Percentiles rank a stretch among this genome's conserved stretches.
phyloP scores from a whole-genome alignment of 2,113 vertebrate species.

The Oryzias woworae region DNA sequence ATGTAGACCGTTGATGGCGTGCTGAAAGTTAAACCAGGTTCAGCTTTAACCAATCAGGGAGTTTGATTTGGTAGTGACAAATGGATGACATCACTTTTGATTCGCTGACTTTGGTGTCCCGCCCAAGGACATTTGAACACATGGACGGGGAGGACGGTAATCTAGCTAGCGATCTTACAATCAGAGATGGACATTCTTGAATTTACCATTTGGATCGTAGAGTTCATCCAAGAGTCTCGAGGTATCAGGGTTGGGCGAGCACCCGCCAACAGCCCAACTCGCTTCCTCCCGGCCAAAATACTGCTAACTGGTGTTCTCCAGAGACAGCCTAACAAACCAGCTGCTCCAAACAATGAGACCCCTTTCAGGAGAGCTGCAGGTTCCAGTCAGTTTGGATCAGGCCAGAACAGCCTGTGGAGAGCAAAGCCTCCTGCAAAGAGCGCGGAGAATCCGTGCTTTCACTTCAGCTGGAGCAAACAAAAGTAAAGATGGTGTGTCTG shows the following conservation, averaged over 20 bases:
- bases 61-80: too few relatives aligned
- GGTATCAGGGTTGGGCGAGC: constrained; percentile 13
- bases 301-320: constrained; percentile 49
- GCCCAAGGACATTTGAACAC: too few relatives aligned
- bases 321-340: constrained; percentile 44
- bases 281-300: constrained; percentile 48
- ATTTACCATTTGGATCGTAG: constrained; percentile 47
- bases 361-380: constrained; percentile 33
- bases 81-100: too few relatives aligned
- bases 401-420: constrained; percentile 6
- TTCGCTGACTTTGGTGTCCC: too few relatives aligned
- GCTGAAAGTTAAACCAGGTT: too few relatives aligned
- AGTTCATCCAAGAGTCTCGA: constrained; percentile 50
- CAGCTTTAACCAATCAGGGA: too few relatives aligned
- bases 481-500: constrained; percentile 17
- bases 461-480: constrained; percentile 36
- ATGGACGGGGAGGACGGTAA: too few relatives aligned
- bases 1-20: too few relatives aligned
- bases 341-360: constrained; percentile 56
- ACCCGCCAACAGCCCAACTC: constrained; percentile 51
- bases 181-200: constrained; percentile 7
- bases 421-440: neutral
- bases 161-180: too few relatives aligned
- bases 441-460: constrained; percentile 17
- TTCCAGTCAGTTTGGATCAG: constrained; percentile 28